Evolutionary conservation across 2,888 invertebrate species (phyloP).

Genomic region (Yponomeuta cagnagella): DNA sequence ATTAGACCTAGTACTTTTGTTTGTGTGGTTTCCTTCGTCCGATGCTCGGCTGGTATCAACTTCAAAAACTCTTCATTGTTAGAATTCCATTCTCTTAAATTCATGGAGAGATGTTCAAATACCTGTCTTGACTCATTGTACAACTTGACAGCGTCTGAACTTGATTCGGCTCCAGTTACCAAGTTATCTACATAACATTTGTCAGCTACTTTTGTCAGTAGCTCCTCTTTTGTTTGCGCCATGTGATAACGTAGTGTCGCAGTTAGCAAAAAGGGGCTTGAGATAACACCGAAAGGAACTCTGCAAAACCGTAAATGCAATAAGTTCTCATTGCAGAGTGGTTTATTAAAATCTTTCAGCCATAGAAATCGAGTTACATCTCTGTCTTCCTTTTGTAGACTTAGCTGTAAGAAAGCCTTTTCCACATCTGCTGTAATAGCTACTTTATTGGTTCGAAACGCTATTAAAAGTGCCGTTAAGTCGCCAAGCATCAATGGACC

Average conservation of each 20-base stretch:
- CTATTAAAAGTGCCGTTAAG: slow-evolving; percentile 10
- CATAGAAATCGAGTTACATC: slow-evolving; percentile 16
- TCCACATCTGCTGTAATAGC: slow-evolving; percentile 10
- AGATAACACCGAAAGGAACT: slow-evolving; percentile 12
- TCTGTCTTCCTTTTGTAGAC: slow-evolving; percentile 8
- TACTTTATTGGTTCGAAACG: slow-evolving; percentile 1
- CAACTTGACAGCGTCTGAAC: no score
- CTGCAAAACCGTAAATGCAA: slow-evolving; percentile 13
- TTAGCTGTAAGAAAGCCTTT: not conserved
- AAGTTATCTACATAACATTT: slow-evolving; percentile 6
- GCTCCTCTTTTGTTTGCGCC: not conserved
- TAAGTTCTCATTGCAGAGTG: not conserved
- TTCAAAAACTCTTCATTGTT: slow-evolving; percentile 10
- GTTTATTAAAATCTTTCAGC: slow-evolving; percentile 6
- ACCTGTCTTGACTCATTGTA: no score
- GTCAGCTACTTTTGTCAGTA: slow-evolving; percentile 8
- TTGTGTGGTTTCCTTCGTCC: not conserved
- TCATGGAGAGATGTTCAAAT: no score
- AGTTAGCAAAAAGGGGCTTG: slow-evolving; percentile 15
- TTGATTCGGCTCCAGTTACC: no score
- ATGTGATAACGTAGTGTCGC: slow-evolving; percentile 12
- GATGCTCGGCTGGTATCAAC: slow-evolving; percentile 9
- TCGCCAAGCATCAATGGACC: slow-evolving; percentile 12
- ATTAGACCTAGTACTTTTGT: slow-evolving; percentile 10
- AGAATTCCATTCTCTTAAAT: slow-evolving; percentile 9